phyloP scores from a whole-genome alignment of 2,113 vertebrate species.

The Marmota monax region DNA sequence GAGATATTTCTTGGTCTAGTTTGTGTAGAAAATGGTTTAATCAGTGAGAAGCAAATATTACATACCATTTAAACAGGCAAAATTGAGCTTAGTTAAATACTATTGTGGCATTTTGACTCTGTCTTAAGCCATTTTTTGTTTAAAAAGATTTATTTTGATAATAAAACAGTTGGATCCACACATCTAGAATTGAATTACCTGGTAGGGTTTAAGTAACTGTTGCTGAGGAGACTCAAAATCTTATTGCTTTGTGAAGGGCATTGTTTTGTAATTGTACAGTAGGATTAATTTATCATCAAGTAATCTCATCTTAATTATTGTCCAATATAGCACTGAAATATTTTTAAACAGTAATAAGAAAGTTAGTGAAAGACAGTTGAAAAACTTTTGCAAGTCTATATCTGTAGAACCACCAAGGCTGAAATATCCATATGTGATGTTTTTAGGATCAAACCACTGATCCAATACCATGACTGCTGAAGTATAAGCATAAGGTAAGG shows the following conservation, averaged over 20 bases:
- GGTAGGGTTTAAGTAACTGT: slow-evolving; percentile 12
- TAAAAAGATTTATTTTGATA: slow-evolving; percentile 59
- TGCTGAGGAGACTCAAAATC: not conserved
- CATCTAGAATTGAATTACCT: slow-evolving; percentile 70
- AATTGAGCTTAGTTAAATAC: slow-evolving; percentile 64
- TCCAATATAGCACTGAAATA: slow-evolving; percentile 29
- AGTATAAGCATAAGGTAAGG: not conserved
- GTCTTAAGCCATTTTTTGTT: slow-evolving; percentile 33
- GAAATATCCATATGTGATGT: not conserved
- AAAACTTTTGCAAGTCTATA: not conserved
- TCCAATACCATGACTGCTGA: not conserved
- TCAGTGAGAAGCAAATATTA: slow-evolving; percentile 33
- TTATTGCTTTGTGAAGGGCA: slow-evolving; percentile 62
- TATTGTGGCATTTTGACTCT: not conserved
- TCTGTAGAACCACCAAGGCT: not conserved
- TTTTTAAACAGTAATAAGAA: not conserved
- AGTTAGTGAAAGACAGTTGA: not conserved
- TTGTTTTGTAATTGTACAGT: slow-evolving; percentile 57
- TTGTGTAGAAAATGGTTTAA: slow-evolving; percentile 62
- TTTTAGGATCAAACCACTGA: not conserved
- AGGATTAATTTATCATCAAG: slow-evolving; percentile 52
- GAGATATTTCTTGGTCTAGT: slow-evolving; percentile 35
- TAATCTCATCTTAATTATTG: slow-evolving; percentile 48
- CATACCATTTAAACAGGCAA: slow-evolving; percentile 34
- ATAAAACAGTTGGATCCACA: not conserved